These are phyloP conservation scores for Drosophila fuyamai DNA, from an alignment of 1,140 invertebrate species.

Conservation along the genomic window DNA sequence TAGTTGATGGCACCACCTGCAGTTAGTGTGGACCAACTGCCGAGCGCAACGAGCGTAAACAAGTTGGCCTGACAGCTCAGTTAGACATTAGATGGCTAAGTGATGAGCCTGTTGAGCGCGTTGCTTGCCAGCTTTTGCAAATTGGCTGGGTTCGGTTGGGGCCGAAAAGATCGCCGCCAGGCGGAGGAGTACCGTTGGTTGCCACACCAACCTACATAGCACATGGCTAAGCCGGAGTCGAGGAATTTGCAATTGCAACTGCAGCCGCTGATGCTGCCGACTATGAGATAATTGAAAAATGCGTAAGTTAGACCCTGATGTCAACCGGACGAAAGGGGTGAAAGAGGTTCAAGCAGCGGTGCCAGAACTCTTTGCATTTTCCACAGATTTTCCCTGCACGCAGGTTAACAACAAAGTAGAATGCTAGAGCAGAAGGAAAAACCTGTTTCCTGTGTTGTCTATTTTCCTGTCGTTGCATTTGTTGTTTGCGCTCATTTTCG, in stretches of 20 bases:
- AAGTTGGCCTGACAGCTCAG: conserved; percentile 76
- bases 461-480: conserved; percentile 60
- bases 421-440: conserved; percentile 34
- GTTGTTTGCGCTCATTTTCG: conserved; percentile 76
- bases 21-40: conserved; percentile 28
- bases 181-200: conserved; percentile 65
- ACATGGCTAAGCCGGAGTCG: conserved; percentile 41
- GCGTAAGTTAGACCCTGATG: conserved; percentile 58
- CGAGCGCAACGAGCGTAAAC: conserved; percentile 61
- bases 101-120: conserved; percentile 70
- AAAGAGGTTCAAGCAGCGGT: conserved; percentile 54
- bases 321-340: conserved; percentile 40
- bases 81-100: conserved; percentile 77
- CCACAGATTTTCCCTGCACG: conserved; percentile 69
- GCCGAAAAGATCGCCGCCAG: conserved; percentile 41
- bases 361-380: conserved; percentile 62
- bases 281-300: conserved; percentile 70
- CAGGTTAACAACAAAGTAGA: conserved; percentile 9
- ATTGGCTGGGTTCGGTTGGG: conserved; percentile 52
- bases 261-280: conserved; percentile 4
- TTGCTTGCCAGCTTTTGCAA: conserved; percentile 60
- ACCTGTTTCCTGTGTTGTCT: conserved; percentile 60
- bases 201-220: conserved; percentile 77
- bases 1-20: conserved; percentile 9
- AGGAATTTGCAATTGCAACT: conserved; percentile 52